Conservation (phyloP, 2,888 invertebrate species). For the Strigamia crassipes region DNA sequence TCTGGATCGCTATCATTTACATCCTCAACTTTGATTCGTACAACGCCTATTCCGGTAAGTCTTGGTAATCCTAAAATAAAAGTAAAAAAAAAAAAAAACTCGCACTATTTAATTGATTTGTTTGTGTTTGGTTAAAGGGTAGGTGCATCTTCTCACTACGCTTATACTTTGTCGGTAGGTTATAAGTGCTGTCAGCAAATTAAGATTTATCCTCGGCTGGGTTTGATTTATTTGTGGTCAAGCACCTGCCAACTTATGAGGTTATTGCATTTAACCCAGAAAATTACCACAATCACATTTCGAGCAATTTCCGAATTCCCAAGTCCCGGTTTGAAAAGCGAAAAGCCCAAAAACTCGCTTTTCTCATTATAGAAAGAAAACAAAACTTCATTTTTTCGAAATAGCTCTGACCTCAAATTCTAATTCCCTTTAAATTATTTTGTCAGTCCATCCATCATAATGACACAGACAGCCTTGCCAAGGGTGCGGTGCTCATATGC, state of each 20-base stretch:
- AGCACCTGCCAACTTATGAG: neutral
- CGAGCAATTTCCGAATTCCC: neutral
- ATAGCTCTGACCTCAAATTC: slow-evolving; percentile 22
- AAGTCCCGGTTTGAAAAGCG: neutral
- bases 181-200: slow-evolving; percentile 14
- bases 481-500: slow-evolving; percentile 32
- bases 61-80: slow-evolving; percentile 78
- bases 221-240: slow-evolving; percentile 28
- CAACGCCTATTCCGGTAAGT: slow-evolving; percentile 87
- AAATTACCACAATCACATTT: neutral
- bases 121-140: neutral
- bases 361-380: neutral
- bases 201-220: neutral
- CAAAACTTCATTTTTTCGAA: neutral
- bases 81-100: neutral
- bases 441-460: slow-evolving; percentile 11
- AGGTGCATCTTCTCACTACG: neutral
- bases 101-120: neutral
- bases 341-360: neutral
- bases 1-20: slow-evolving; percentile 91
- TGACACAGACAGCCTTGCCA: slow-evolving; percentile 22
- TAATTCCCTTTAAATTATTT: slow-evolving; percentile 30
- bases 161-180: neutral
- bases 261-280: neutral
- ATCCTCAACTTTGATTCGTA: slow-evolving; percentile 87